Evolutionary conservation across 2,888 invertebrate species (phyloP), one percentile per base, ranked within the genome.

Genomic region (Colletes collaris): DNA sequence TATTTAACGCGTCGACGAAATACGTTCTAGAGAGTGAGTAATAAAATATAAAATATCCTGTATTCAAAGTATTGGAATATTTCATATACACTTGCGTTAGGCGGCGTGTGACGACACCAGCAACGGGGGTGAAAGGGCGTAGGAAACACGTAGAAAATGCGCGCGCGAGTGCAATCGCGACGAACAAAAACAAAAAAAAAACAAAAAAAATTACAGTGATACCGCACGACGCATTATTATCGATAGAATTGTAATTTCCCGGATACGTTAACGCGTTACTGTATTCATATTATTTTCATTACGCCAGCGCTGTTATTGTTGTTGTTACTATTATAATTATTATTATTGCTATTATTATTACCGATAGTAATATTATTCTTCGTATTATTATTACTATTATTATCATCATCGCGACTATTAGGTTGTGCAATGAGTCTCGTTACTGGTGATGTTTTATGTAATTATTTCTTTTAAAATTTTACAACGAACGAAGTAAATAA

Each of bases 201-300:
- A 27, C 0, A 16, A 16, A 16, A 16, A 16, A 16, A 16, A 16
- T 16, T 16, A 16, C 79, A 73, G 86, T 73, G 70, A 75, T 85
- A 86, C 88, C 73, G 75, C 88, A 89, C 82, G 79, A 16, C 16
- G 16, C 86, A 85, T 88, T 75, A 80, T 79, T 89, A 88, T 83
- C 81, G 83, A 87, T 88, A 88, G 82, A 80, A 85, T 85, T 86
- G 84, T 87, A 89, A 88, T 85, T 90, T 88, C 79, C 65, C 85
- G 87, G 86, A 81, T 84, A 83, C 87, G 87, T 88, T 89, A 88
- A 89, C 84, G 87, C 84, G 87, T 88, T 88, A 89, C 87, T 89
- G 85, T 84, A 85, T 84, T 58, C 50, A 56, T 56, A 65, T 49
- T 73, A 58, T 72, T 58, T 66, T 52, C 35, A 60, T 73, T 60